phyloP scores from a whole-genome alignment of 2,797 vertebrate genomes.

The Dromococcyx pavoninus region DNA sequence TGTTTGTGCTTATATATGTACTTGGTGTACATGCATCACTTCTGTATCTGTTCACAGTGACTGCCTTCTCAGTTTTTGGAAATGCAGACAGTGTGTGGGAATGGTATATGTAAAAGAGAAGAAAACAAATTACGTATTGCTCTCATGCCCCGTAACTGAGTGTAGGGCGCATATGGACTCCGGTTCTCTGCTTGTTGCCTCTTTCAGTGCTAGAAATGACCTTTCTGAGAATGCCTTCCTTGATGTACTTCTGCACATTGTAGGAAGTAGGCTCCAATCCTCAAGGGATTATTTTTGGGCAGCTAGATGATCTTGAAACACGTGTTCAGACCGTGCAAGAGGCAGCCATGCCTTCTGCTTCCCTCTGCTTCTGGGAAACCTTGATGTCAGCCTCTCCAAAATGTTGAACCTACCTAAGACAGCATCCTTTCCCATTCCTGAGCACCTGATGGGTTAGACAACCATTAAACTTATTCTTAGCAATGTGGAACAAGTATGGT shows the following conservation, averaged over 20 bases:
- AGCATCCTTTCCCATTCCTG: not conserved
- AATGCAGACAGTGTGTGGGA: not conserved
- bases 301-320: not conserved
- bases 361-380: not conserved
- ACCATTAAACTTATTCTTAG: not conserved
- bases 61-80: not conserved
- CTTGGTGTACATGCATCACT: accelerated
- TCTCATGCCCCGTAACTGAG: accelerated
- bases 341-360: not conserved
- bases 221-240: not conserved
- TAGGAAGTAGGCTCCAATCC: not conserved
- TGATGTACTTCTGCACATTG: not conserved
- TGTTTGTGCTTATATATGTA: not conserved
- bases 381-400: not conserved
- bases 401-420: not conserved
- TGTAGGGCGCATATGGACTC: accelerated
- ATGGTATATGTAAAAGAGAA: accelerated
- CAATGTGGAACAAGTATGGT: not conserved
- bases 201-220: not conserved
- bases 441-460: not conserved
- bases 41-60: not conserved
- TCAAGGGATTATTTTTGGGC: not conserved
- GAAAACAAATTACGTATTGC: not conserved
- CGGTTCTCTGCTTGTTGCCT: not conserved
- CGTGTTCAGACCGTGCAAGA: accelerated